Evolutionary conservation across 1,140 invertebrate species (phyloP).

Genomic region (Habropoda laboriosa): DNA sequence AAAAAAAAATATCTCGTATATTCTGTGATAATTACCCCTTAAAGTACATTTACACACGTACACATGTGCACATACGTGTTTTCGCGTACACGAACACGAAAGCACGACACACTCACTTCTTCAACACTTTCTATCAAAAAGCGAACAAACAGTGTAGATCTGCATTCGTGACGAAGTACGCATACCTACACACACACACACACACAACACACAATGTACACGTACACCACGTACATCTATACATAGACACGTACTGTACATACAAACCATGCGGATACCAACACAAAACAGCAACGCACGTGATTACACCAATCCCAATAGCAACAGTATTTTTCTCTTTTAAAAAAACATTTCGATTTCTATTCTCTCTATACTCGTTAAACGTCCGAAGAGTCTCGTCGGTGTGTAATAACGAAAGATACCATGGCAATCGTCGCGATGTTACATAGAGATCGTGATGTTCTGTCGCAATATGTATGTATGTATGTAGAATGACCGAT

Average conservation of each 20-base stretch:
- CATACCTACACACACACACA: not conserved
- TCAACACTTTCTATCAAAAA: not conserved
- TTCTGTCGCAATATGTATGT: slow-evolving; percentile 9
- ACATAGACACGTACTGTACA: not conserved
- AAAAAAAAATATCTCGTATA: slow-evolving; percentile 76
- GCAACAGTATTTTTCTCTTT: slow-evolving; percentile 76
- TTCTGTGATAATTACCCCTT: slow-evolving; percentile 81
- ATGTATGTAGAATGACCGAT: not conserved
- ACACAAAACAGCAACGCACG: slow-evolving; percentile 39
- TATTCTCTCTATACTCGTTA: slow-evolving; percentile 73
- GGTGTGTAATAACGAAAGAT: slow-evolving; percentile 39
- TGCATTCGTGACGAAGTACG: not conserved
- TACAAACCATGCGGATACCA: not conserved
- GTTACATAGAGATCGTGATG: slow-evolving; percentile 2
- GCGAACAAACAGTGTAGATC: not conserved
- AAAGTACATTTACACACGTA: slow-evolving; percentile 58
- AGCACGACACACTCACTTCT: not conserved
- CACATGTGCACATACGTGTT: slow-evolving; percentile 30
- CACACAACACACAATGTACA: not conserved
- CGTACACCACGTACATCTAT: not conserved
- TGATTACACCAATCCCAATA: slow-evolving; percentile 61
- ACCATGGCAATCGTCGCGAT: slow-evolving; percentile 11
- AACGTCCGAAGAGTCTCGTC: slow-evolving; percentile 69
- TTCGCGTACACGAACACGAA: slow-evolving; percentile 39
- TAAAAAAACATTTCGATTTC: slow-evolving; percentile 71